phyloP scores from a whole-genome alignment of 2,113 vertebrate genomes.

The Corythoichthys haematopterus region DNA sequence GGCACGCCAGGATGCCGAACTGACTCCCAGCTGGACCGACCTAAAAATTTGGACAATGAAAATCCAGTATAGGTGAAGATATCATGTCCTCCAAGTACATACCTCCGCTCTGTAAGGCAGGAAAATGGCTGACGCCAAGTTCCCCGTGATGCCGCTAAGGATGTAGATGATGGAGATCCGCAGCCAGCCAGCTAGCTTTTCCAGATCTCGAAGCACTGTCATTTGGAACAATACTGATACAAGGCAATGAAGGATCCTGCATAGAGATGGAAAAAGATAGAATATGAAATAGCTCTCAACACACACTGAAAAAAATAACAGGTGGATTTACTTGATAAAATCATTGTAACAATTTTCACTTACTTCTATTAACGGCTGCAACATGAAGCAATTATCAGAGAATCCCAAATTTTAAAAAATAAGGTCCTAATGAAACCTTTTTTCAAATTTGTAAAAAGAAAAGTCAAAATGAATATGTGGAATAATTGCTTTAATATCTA shows the following conservation, averaged over 20 bases:
- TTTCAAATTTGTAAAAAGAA: no score
- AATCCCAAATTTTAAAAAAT: no score
- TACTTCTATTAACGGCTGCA: no score
- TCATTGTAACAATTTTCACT: no score
- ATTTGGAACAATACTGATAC: slow-evolving; percentile 96
- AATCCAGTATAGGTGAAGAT: no score
- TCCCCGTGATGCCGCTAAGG: slow-evolving; percentile 91
- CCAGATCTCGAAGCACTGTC: slow-evolving; percentile 91
- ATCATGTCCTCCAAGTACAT: background rate
- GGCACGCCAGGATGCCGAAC: slow-evolving; percentile 96
- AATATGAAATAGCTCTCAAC: background rate
- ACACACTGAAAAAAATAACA: background rate
- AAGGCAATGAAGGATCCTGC: slow-evolving; percentile 94
- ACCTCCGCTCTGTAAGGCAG: slow-evolving; percentile 97
- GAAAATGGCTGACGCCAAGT: slow-evolving; percentile 93
- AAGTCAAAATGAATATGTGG: no score
- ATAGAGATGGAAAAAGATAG: slow-evolving; percentile 27
- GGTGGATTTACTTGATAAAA: no score
- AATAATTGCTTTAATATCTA: no score
- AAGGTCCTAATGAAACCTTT: no score
- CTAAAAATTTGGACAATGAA: slow-evolving; percentile 53
- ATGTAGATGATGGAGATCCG: slow-evolving; percentile 97
- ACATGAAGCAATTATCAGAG: no score
- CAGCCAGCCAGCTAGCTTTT: slow-evolving; percentile 96
- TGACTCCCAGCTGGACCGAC: slow-evolving; percentile 96